A percentile compares a stretch with the other conserved stretches of the same genome.
These are phyloP conservation scores for Drosophila robusta DNA, from an alignment of 2,888 invertebrate species.

Conservation along the genomic window DNA sequence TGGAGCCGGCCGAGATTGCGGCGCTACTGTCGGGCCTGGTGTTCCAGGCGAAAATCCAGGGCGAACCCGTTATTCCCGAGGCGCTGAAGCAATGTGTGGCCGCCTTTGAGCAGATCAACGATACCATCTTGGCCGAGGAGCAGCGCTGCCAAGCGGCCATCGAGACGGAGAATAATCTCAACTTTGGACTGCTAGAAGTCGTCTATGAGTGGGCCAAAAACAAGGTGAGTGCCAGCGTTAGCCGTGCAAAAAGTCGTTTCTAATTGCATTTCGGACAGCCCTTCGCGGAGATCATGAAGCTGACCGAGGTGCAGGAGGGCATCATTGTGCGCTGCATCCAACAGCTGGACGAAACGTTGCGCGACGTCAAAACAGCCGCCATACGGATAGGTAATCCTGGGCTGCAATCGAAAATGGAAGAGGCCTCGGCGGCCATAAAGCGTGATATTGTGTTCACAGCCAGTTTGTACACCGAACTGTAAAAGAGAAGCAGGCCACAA, in stretches of 20 bases:
- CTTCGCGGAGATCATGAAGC: conserved; percentile 95
- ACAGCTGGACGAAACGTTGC: conserved; percentile 95
- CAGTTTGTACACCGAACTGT: conserved; percentile 92
- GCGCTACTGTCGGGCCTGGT: conserved; percentile 96
- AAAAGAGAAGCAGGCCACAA: conserved; percentile 17
- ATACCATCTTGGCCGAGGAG: conserved; percentile 89
- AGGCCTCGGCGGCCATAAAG: conserved; percentile 96
- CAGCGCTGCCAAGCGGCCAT: conserved; percentile 71
- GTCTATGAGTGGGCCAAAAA: conserved; percentile 98
- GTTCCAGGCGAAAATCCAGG: conserved; percentile 92
- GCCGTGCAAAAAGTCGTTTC: too few relatives aligned
- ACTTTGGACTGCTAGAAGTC: conserved; percentile 96
- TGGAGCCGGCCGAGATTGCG: conserved; percentile 96
- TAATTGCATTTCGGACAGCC: conserved; percentile 86
- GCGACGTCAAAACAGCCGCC: conserved; percentile 96
- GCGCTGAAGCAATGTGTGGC: conserved; percentile 87
- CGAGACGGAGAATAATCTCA: conserved; percentile 88
- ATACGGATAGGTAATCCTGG: conserved; percentile 96
- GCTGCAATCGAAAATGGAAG: conserved; percentile 97
- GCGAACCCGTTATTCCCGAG: conserved; percentile 85
- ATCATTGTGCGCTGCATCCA: conserved; percentile 99
- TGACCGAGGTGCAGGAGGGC: conserved; percentile 98
- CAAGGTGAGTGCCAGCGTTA: conserved; percentile 86
- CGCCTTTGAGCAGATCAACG: conserved; percentile 89
- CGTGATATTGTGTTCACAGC: conserved; percentile 99